These are phyloP conservation scores for Dolichopus griseipennis DNA, from an alignment of 2,888 invertebrate genomes.

Conservation along the genomic window DNA sequence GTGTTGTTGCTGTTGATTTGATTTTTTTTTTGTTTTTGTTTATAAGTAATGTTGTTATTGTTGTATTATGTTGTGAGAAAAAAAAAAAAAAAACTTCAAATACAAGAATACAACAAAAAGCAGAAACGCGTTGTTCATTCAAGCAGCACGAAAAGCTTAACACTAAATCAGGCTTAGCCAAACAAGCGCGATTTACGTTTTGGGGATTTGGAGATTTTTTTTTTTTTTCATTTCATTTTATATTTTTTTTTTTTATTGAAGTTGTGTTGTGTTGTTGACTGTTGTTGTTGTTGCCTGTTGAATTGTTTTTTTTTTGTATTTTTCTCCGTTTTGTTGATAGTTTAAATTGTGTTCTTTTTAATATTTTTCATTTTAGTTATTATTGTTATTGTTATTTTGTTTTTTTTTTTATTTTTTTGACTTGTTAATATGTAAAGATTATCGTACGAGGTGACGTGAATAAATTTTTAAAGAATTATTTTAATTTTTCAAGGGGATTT, in stretches of 20 bases:
- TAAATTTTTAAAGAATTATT: no score
- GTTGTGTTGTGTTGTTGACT: not conserved
- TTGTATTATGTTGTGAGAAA: not conserved
- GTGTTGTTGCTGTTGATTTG: no score
- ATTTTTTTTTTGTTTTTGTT: no score
- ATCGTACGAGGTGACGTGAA: not conserved
- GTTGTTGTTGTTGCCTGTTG: not conserved
- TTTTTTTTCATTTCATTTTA: not conserved
- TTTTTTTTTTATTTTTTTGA: no score
- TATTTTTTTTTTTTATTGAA: not conserved
- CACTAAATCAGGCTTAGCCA: not conserved
- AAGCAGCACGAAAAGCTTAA: constrained; percentile 6
- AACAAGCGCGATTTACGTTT: constrained; percentile 6
- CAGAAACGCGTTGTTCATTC: not conserved
- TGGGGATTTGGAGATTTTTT: not conserved
- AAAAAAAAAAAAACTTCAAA: not conserved
- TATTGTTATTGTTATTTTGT: not conserved
- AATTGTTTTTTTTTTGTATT: not conserved
- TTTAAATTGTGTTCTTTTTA: not conserved
- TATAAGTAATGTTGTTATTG: no score
- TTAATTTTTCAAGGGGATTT: no score
- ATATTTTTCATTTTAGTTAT: not conserved
- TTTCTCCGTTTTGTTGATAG: not conserved
- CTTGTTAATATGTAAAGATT: not conserved
- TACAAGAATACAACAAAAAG: not conserved